These are phyloP conservation scores for Hypsibius dujardini DNA, from an alignment of 1,140 invertebrate species.

Conservation along the genomic window DNA sequence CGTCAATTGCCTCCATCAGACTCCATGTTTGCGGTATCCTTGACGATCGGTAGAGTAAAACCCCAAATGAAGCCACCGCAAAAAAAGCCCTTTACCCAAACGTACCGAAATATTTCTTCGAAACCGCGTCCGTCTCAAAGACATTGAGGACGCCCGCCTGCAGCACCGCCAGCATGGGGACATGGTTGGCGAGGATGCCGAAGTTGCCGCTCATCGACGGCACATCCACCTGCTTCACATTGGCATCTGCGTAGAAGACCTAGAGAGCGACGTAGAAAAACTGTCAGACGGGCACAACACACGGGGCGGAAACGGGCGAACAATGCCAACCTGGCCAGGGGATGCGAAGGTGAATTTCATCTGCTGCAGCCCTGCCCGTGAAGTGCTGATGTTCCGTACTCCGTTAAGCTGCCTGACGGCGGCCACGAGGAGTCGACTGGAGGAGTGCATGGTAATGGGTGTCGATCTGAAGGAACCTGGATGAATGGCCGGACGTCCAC, in stretches of 20 bases:
- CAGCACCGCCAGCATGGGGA: slow-evolving; percentile 81
- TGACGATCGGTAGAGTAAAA: too few relatives aligned
- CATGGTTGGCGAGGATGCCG: slow-evolving; percentile 92
- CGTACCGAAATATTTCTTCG: slow-evolving; percentile 51
- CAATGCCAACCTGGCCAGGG: not conserved
- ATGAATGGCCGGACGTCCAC: too few relatives aligned
- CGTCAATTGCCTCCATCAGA: too few relatives aligned
- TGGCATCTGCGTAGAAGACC: slow-evolving; percentile 73
- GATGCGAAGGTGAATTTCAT: slow-evolving; percentile 15
- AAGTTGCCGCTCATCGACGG: slow-evolving; percentile 88
- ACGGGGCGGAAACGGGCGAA: not conserved
- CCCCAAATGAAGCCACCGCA: not conserved
- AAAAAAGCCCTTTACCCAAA: slow-evolving; percentile 20
- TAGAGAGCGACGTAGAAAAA: slow-evolving; percentile 34
- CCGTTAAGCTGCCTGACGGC: too few relatives aligned
- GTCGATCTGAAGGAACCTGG: too few relatives aligned
- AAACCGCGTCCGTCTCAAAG: slow-evolving; percentile 61
- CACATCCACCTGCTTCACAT: slow-evolving; percentile 89
- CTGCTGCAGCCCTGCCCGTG: not conserved
- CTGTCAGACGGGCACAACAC: not conserved
- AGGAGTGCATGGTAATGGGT: too few relatives aligned
- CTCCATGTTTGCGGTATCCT: too few relatives aligned
- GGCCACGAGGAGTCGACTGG: too few relatives aligned
- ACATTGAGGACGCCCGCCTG: slow-evolving; percentile 91
- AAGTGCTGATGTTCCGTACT: slow-evolving; percentile 11